Evolutionary conservation across 2,888 invertebrate species (phyloP).

Genomic region (Phengaris arion): DNA sequence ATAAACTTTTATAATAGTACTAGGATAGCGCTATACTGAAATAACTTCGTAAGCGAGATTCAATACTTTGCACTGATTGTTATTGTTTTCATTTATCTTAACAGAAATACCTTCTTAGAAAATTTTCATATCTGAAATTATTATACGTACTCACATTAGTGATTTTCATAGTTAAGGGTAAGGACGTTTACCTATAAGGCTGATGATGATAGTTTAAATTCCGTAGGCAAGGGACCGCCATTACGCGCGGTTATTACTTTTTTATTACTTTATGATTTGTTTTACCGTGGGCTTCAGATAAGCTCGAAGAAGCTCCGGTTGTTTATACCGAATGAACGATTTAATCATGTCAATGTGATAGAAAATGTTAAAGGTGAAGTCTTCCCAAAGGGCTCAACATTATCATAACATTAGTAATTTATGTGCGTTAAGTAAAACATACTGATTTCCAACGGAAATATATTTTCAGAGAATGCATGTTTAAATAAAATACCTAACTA

Average conservation of each 20-base stretch:
- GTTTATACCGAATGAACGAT: slow-evolving; percentile 9
- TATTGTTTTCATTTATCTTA: background rate
- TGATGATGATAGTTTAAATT: slow-evolving; percentile 15
- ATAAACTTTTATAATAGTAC: too few species aligned
- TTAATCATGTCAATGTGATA: slow-evolving; percentile 8
- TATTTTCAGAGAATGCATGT: background rate
- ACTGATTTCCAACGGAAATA: background rate
- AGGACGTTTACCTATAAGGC: background rate
- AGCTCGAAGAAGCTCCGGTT: background rate
- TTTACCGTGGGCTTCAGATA: background rate
- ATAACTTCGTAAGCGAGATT: too few species aligned
- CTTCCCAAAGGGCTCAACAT: background rate
- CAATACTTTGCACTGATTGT: background rate
- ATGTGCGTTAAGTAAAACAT: too few species aligned
- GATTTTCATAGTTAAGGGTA: background rate
- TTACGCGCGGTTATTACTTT: slow-evolving; percentile 15
- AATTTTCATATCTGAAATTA: background rate
- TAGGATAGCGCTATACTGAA: too few species aligned
- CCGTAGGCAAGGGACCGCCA: background rate
- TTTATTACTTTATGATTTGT: slow-evolving; percentile 19
- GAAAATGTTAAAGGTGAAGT: background rate
- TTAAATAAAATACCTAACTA: too few species aligned
- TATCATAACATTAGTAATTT: background rate
- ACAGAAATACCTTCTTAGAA: background rate
- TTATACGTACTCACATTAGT: background rate